These are phyloP conservation scores for Pangasius sanitwongsei DNA, from an alignment of 2,797 vertebrate species.

Conservation along the genomic window DNA sequence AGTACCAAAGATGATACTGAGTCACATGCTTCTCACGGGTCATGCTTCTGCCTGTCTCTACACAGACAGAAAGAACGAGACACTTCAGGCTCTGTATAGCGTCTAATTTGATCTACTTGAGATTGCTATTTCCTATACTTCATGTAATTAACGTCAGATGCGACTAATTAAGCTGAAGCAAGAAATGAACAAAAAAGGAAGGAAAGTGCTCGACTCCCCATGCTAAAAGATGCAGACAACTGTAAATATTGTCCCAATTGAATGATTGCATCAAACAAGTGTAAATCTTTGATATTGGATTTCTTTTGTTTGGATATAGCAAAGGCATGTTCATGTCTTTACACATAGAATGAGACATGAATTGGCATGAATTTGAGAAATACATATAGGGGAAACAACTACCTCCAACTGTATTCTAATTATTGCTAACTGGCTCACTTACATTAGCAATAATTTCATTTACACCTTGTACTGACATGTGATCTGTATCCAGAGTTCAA, in stretches of 20 bases:
- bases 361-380: neutral
- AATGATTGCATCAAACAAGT: conserved; percentile 34
- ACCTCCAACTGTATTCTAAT: neutral
- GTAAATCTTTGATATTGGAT: neutral
- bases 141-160: conserved; percentile 81
- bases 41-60: conserved; percentile 64
- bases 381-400: neutral
- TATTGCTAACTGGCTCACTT: neutral
- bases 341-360: neutral
- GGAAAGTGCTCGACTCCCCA: conserved; percentile 50
- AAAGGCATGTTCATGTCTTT: neutral
- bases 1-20: conserved; percentile 60
- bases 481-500: neutral
- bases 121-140: conserved; percentile 81
- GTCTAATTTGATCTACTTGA: conserved; percentile 84
- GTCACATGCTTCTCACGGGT: conserved; percentile 61
- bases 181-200: conserved; percentile 63
- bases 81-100: conserved; percentile 76
- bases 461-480: neutral
- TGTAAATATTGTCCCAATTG: conserved; percentile 74
- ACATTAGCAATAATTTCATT: neutral
- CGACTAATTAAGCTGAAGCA: conserved; percentile 79
- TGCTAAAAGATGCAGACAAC: conserved; percentile 55
- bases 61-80: conserved; percentile 65
- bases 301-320: neutral